Evolutionary conservation across 2,113 vertebrate genomes (phyloP).

Genomic region (Romanogobio albipinnatus): DNA sequence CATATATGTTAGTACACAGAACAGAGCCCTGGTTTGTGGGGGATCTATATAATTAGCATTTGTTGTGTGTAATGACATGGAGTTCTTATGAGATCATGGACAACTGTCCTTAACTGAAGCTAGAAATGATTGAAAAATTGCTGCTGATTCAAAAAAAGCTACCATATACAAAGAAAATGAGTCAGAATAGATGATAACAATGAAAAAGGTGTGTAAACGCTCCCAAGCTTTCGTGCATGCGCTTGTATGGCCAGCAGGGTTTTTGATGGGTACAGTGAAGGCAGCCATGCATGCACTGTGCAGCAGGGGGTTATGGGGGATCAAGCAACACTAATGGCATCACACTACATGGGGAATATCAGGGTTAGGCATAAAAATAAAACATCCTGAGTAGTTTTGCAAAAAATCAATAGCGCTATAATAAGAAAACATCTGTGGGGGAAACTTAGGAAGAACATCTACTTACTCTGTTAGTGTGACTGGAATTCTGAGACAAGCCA

Average conservation of each 20-base stretch:
- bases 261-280: conserved; percentile 69
- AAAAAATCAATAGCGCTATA: not conserved
- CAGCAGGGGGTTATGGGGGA: conserved; percentile 43
- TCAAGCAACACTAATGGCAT: conserved; percentile 42
- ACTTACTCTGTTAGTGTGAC: conserved; percentile 72
- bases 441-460: conserved; percentile 34
- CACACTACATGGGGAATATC: not conserved
- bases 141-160: not conserved
- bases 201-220: not conserved
- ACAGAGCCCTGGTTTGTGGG: not conserved
- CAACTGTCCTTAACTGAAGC: not conserved
- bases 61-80: not conserved
- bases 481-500: conserved; percentile 69
- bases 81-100: not conserved
- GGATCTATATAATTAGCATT: not conserved
- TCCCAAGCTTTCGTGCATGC: conserved; percentile 19
- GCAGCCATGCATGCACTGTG: conserved; percentile 54
- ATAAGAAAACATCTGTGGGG: not conserved
- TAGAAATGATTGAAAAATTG: not conserved
- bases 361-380: not conserved
- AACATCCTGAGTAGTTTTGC: not conserved
- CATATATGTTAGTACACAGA: not conserved
- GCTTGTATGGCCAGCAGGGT: conserved; percentile 68
- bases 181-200: not conserved
- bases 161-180: not conserved